Base-by-base conservation (phyloP, 2,113 vertebrate genomes). In the Neodon shergylaensis region DNA sequence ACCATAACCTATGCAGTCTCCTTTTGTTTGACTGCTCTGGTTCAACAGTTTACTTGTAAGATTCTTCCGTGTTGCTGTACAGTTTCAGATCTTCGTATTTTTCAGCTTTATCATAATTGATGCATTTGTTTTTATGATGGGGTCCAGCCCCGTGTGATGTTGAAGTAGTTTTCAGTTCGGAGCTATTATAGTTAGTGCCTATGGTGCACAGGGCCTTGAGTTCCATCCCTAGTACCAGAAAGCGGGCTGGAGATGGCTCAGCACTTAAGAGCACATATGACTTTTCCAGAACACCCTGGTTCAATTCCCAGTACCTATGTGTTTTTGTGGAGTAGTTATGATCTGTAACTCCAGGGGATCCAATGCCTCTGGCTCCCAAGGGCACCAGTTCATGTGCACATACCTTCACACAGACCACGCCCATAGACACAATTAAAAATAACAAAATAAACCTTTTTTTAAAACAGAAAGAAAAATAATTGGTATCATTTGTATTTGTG, bases 51-150 rank as follows among this genome's bases (percentile, higher is more conserved):
- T 36, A 66, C 12, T 68, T 91, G 31, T 26, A 63, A 76, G 36
- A 28, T 83, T 77, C 63, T 92, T 91, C 65, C 36, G 36, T 86
- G 39, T 58, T 92, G 13, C n/a, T 86, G 9, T 58, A 21, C 16
- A 92, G 33, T 66, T 95, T 21, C n/a, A 33, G 10, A 31, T 81
- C 14, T 92, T 94, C 12, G 68, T 94, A 81, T 92, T 54, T 92
- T 70, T 90, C 82, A 66, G 91, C 63, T 88, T 52, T 88, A 66
- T 14, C 31, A n/a, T 42, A 95, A 54, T 68, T 95, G 65, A 84
- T 94, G 0, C 82, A 77, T 86, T 85, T 61, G 68, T 82, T 86
- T 66, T 91, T 91, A 21, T 77, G 44, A 85, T 81, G 24, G 13
- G 58, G 58, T 58, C 19, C 19, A 58, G 19, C 19, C 58, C 58